Evolutionary conservation across 2,888 invertebrate genomes (phyloP).

Genomic region (Mythimna impura): DNA sequence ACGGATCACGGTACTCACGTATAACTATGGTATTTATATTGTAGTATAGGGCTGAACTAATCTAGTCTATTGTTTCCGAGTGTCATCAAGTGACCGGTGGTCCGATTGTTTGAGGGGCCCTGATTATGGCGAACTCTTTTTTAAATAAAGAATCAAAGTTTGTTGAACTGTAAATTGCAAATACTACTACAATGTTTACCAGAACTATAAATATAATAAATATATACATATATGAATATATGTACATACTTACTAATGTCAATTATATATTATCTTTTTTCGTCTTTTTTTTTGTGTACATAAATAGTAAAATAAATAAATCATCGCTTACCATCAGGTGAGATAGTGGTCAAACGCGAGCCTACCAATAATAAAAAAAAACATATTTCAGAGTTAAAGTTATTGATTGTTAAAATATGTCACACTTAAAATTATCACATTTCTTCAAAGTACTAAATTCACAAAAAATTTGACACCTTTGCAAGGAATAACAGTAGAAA

Average conservation of each 20-base stretch:
- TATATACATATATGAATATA: no score
- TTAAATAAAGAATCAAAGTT: background rate
- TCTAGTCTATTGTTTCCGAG: constrained; percentile 52
- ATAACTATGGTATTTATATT: constrained; percentile 2
- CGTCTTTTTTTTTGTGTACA: no score
- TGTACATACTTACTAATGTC: no score
- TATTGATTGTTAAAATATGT: background rate
- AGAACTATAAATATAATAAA: background rate
- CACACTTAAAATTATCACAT: constrained; percentile 7
- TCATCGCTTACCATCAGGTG: no score
- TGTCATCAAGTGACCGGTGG: constrained; percentile 40
- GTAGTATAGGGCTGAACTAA: constrained; percentile 46
- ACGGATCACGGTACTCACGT: constrained; percentile 41
- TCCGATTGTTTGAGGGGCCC: constrained; percentile 36
- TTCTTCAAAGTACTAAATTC: background rate
- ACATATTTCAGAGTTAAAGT: background rate
- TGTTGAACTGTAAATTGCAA: constrained; percentile 4
- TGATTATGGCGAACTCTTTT: background rate
- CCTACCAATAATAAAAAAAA: no score
- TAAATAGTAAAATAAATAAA: no score
- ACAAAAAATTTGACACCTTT: background rate
- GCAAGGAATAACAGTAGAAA: no score
- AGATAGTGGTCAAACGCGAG: no score
- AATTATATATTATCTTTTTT: no score
- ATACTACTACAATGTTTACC: background rate